These are phyloP conservation scores for Chloroceryle inda DNA, from an alignment of 2,797 vertebrate species.

Conservation along the genomic window DNA sequence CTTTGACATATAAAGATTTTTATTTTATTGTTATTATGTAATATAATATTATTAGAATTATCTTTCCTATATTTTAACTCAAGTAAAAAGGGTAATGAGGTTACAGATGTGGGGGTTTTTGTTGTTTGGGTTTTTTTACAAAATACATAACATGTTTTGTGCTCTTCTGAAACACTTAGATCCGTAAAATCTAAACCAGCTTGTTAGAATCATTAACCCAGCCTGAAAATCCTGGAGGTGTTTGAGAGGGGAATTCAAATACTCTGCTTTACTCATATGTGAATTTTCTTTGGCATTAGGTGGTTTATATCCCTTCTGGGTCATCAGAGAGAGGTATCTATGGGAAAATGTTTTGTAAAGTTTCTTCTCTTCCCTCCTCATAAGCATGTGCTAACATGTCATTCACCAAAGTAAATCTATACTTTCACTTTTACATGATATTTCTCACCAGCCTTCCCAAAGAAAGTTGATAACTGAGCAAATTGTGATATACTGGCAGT, in stretches of 20 bases:
- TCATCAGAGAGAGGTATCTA: neutral
- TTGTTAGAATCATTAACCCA: neutral
- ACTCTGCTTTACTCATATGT: neutral
- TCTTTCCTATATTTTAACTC: neutral
- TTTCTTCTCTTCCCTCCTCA: neutral
- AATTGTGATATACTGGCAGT: neutral
- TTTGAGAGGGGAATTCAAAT: neutral
- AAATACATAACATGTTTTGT: neutral
- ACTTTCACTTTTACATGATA: neutral
- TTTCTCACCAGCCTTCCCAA: neutral
- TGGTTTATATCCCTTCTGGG: rapidly evolving
- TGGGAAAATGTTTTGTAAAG: neutral
- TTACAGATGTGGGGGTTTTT: neutral
- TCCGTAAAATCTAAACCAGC: neutral
- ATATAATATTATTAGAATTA: neutral
- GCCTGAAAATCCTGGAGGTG: neutral
- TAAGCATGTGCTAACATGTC: neutral
- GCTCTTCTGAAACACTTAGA: neutral
- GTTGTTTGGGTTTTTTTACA: neutral
- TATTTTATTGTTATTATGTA: neutral
- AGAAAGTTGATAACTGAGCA: neutral
- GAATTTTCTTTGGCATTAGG: neutral
- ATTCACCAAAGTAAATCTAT: neutral
- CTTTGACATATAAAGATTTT: neutral
- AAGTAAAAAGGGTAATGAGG: neutral